Base-by-base conservation (phyloP, 2,113 vertebrate species). In the Rhinolophus sinicus region DNA sequence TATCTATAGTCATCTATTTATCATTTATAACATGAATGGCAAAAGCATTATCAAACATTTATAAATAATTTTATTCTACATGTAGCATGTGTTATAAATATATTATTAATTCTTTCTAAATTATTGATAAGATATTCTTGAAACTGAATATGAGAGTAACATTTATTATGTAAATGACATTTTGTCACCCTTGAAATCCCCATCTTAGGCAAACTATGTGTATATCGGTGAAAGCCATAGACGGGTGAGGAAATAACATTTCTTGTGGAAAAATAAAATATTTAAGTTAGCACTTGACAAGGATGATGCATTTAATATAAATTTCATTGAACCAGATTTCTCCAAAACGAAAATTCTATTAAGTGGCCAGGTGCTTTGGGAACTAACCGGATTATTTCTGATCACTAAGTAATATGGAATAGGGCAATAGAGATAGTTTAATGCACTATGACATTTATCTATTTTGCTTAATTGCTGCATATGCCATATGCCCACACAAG, bases 11-110 rank as follows among this genome's bases (percentile, higher is more conserved):
- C 88, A 97, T 60, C 92, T 94, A 96, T 89, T 83, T 95, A 98
- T 87, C 83, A 97, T 97, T 92, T 97, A 97, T 93, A 96, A 80
- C 86, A 97, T 73, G 18, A 44, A 98, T 87, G 83, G 96, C 60
- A 98, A 98, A 98, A 96, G 95, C 35, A 28, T 96, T 97, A 98
- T 98, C 97, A 98, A 94, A 98, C 64, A 97, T 98, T 97, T 97
- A 97, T 93, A 95, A 97, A 98, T 97, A 97, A 95, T 96, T 98
- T 95, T 96, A 62, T 70, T 76, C 58, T 82, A 96, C 69, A 97
- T 78, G 40, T 97, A 96, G 90, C 12, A 91, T 83, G 82, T 95
- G 50, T 38, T 94, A 97, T 97, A 98, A 98, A 98, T 96, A 96
- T 56, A 93, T 90, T 97, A 98, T 90, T 97, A 56, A 83, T 93